phyloP scores from a whole-genome alignment of 2,113 vertebrate genomes.

The Barnardius zonarius region DNA sequence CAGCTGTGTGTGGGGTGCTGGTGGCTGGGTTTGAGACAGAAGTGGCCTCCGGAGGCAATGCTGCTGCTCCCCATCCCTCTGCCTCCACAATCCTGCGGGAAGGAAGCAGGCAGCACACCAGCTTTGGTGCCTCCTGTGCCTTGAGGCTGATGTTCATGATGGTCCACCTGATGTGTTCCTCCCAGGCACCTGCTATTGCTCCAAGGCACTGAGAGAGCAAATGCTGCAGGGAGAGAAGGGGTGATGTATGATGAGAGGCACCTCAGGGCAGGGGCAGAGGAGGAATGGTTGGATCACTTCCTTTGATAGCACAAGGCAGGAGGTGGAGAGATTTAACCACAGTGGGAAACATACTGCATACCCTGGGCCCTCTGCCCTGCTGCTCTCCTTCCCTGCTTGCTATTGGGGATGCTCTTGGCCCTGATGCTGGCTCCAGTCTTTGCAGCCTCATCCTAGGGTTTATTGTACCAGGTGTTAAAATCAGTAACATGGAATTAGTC shows the following conservation, averaged over 20 bases:
- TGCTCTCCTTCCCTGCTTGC: background rate
- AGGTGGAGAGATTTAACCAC: background rate
- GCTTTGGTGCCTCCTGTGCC: background rate
- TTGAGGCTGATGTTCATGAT: background rate
- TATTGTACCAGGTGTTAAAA: background rate
- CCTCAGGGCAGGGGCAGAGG: background rate
- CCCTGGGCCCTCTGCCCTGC: background rate
- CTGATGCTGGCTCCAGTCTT: background rate
- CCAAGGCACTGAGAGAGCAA: background rate
- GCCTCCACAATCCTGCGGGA: rapidly evolving
- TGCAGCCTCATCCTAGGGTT: background rate
- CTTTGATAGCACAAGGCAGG: background rate
- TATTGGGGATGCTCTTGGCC: rapidly evolving
- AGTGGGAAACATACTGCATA: background rate
- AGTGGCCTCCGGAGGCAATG: background rate
- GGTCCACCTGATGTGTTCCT: background rate
- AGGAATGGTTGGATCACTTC: rapidly evolving
- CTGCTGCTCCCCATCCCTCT: background rate
- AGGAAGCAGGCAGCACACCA: background rate
- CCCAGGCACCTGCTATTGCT: background rate
- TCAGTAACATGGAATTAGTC: background rate
- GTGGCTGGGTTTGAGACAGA: background rate
- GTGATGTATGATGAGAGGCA: rapidly evolving
- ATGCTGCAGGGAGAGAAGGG: background rate
- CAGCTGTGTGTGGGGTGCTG: background rate